Evolutionary conservation across 2,113 vertebrate genomes (phyloP).

Genomic region (Calonectris borealis): DNA sequence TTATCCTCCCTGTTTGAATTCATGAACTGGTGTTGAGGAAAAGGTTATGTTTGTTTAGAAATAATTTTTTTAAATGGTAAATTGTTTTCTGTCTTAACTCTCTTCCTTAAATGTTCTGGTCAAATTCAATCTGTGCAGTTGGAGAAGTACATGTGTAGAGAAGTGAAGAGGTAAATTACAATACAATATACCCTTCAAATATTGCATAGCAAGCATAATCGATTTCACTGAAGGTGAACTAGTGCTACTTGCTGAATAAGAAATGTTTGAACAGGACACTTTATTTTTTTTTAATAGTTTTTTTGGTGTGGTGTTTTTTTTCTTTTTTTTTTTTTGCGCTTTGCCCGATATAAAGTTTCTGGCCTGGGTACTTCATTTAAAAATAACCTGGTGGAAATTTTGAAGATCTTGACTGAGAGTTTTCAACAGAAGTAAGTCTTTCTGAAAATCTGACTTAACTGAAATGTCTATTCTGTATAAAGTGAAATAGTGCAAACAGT

Average conservation of each 20-base stretch:
- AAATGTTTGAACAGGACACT: not conserved
- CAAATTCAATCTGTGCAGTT: not conserved
- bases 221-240: not conserved
- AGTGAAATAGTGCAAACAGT: not conserved
- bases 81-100: not conserved
- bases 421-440: not conserved
- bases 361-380: not conserved
- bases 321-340: not conserved
- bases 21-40: not conserved
- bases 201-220: not conserved
- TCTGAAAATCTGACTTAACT: not conserved
- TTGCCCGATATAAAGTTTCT: not conserved
- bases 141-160: not conserved
- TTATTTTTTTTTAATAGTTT: not conserved
- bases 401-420: not conserved
- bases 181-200: not conserved
- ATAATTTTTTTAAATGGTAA: not conserved
- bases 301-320: no score
- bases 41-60: not conserved
- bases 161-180: not conserved
- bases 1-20: not conserved
- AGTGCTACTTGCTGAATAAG: not conserved
- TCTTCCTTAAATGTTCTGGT: not conserved
- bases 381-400: not conserved
- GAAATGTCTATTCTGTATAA: not conserved